Conservation (phyloP, 2,113 vertebrate species). For the Synchiropus splendidus region DNA sequence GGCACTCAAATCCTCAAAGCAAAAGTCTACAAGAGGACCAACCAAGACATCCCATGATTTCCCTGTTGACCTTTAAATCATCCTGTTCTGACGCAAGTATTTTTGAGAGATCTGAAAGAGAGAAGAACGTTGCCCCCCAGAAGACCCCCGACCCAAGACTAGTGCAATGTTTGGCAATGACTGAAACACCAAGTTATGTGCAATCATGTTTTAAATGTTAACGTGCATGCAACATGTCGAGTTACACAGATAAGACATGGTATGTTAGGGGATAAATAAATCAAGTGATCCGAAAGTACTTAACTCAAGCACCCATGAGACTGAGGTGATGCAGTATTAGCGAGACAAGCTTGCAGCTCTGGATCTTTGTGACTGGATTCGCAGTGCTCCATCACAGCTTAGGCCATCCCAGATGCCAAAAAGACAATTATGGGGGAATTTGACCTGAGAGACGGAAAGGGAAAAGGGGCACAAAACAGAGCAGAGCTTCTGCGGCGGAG, state of each 20-base stretch:
- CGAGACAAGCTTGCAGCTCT: constrained; percentile 66
- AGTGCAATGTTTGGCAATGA: constrained; percentile 38
- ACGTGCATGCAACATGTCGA: constrained; percentile 62
- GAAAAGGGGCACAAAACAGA: constrained; percentile 41
- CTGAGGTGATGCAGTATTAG: constrained; percentile 66
- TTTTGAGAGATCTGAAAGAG: constrained; percentile 61
- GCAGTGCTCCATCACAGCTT: constrained; percentile 68
- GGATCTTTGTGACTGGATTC: constrained; percentile 68
- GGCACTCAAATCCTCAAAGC: constrained; percentile 25
- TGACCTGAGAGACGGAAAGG: constrained; percentile 66
- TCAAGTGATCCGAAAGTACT: constrained; percentile 64
- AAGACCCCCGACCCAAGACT: constrained; percentile 24
- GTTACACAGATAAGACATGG: constrained; percentile 57
- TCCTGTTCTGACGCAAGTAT: constrained; percentile 25
- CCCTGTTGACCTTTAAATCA: constrained; percentile 25
- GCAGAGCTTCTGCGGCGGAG: constrained; percentile 53
- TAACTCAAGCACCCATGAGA: constrained; percentile 67
- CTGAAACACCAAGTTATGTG: constrained; percentile 28
- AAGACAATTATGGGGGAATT: constrained; percentile 47
- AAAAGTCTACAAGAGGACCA: constrained; percentile 30
- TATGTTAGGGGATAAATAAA: constrained; percentile 38
- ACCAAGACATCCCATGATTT: constrained; percentile 47
- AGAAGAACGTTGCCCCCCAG: constrained; percentile 50
- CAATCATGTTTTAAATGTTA: constrained; percentile 54
- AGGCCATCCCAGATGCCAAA: constrained; percentile 63